Evolutionary conservation across 2,888 invertebrate genomes (phyloP).

Genomic region (Pharmacophagus antenor): DNA sequence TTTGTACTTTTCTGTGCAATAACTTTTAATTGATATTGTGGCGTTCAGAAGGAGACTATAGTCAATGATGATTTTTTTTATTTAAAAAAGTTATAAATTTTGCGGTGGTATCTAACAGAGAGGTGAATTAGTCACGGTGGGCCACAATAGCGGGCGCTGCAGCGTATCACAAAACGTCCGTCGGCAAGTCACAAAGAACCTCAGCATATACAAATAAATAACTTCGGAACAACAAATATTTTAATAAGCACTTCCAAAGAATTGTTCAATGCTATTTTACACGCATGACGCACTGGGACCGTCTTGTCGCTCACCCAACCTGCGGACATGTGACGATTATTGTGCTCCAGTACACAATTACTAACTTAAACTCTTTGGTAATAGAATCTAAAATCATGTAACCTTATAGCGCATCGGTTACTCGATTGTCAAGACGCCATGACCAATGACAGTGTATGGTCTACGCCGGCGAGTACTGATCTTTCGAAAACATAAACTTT

Average conservation of each 20-base stretch:
- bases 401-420: constrained; percentile 37
- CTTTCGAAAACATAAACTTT: constrained; percentile 70
- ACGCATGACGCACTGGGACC: constrained; percentile 58
- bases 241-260: constrained; percentile 77
- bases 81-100: constrained; percentile 51
- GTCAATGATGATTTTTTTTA: neutral
- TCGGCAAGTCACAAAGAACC: constrained; percentile 68
- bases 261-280: constrained; percentile 70
- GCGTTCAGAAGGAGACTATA: no score
- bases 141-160: constrained; percentile 58
- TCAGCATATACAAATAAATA: constrained; percentile 76
- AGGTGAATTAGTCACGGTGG: constrained; percentile 68
- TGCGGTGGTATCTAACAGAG: constrained; percentile 61
- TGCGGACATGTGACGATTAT: constrained; percentile 35
- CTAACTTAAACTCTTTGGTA: constrained; percentile 34
- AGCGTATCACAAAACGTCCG: constrained; percentile 59
- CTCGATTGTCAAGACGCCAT: constrained; percentile 60
- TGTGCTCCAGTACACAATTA: constrained; percentile 17
- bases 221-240: constrained; percentile 78
- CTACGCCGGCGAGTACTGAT: constrained; percentile 58
- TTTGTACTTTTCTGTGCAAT: no score
- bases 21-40: no score
- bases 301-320: constrained; percentile 41
- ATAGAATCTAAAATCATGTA: constrained; percentile 40
- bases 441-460: constrained; percentile 65